These are phyloP conservation scores for Gopherus evgoodei DNA, from an alignment of 2,113 vertebrate species.

Conservation along the genomic window DNA sequence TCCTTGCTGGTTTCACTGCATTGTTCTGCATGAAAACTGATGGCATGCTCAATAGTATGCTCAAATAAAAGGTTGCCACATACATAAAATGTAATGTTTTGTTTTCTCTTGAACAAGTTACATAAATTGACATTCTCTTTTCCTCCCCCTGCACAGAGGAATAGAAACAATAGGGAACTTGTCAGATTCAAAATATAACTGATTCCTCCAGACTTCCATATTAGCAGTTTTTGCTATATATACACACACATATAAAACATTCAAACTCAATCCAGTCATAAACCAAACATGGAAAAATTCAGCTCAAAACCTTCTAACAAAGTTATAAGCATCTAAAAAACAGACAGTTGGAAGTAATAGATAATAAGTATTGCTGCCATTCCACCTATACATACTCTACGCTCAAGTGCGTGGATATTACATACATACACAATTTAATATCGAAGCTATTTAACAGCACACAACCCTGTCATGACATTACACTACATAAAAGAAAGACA, in stretches of 20 bases:
- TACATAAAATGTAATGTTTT: conserved; percentile 32
- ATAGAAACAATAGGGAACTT: neutral
- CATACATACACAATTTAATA: neutral
- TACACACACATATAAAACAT: neutral
- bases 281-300: neutral
- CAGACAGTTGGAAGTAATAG: neutral
- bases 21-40: neutral
- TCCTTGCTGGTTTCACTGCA: neutral
- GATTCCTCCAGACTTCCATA: neutral
- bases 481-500: too few relatives aligned
- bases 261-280: neutral
- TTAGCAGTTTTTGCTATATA: neutral
- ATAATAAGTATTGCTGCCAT: neutral
- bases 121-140: neutral
- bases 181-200: neutral
- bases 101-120: neutral
- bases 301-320: neutral
- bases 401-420: neutral
- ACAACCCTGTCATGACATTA: too few relatives aligned
- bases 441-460: too few relatives aligned
- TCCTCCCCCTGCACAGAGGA: neutral
- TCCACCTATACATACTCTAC: neutral
- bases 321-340: neutral
- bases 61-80: conserved; percentile 28
- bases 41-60: neutral